Conservation (phyloP, 2,113 vertebrate genomes). For the Catharus fuscescens region DNA sequence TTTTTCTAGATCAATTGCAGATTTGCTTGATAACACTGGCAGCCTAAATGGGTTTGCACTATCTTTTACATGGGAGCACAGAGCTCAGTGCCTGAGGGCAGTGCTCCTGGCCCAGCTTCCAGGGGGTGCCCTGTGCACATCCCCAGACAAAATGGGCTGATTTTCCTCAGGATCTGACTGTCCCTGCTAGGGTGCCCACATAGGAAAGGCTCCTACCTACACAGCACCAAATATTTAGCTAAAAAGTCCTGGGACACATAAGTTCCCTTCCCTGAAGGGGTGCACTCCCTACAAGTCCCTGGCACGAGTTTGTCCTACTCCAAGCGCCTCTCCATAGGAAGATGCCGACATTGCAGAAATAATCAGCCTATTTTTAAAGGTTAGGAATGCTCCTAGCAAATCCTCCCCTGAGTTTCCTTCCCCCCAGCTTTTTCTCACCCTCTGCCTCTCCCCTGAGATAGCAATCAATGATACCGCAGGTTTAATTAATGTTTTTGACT, state of each 20-base stretch:
- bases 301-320: not conserved
- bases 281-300: not conserved
- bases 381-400: not conserved
- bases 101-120: not conserved
- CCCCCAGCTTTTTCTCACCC: constrained; percentile 29
- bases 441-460: constrained; percentile 51
- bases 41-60: not conserved
- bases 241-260: not conserved
- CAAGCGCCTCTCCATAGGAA: not conserved
- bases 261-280: not conserved
- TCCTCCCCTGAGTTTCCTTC: not conserved
- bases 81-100: not conserved
- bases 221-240: not conserved
- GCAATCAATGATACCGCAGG: constrained; percentile 26
- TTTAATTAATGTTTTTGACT: constrained; percentile 65
- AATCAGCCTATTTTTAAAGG: not conserved
- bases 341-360: not conserved
- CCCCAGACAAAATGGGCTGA: not conserved
- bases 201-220: not conserved
- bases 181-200: not conserved
- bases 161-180: not conserved
- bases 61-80: not conserved
- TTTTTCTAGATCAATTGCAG: constrained; percentile 41
- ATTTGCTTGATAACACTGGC: not conserved
- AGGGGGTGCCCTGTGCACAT: not conserved